phyloP scores from a whole-genome alignment of 2,888 invertebrate genomes.

The Spodoptera exigua region DNA sequence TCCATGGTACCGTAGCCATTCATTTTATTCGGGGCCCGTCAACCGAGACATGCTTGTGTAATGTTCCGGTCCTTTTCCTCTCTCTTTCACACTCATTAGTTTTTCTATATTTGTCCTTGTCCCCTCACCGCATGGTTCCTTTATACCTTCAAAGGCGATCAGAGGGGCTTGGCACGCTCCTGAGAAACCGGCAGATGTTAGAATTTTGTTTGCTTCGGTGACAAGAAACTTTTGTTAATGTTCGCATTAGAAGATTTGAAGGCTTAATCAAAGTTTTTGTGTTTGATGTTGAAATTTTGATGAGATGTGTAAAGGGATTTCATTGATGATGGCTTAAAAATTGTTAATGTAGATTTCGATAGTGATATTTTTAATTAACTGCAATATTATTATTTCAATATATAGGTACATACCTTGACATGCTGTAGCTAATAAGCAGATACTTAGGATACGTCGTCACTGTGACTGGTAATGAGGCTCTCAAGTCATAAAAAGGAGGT shows the following conservation, averaged over 20 bases:
- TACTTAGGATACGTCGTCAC: no score
- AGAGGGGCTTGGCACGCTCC: slow-evolving; percentile 86
- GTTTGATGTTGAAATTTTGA: slow-evolving; percentile 50
- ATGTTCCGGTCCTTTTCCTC: slow-evolving; percentile 79
- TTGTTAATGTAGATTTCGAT: slow-evolving; percentile 1
- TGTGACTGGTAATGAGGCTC: no score
- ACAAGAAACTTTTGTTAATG: slow-evolving; percentile 75
- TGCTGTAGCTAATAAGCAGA: no score
- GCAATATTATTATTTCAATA: no score
- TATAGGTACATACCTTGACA: no score
- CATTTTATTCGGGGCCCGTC: slow-evolving; percentile 87
- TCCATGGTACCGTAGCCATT: slow-evolving; percentile 78
- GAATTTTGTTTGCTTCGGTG: slow-evolving; percentile 77
- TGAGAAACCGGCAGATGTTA: slow-evolving; percentile 88
- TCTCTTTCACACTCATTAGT: slow-evolving; percentile 60
- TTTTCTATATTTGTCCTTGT: slow-evolving; percentile 62
- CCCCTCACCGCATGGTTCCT: slow-evolving; percentile 76
- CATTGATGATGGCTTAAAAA: slow-evolving; percentile 1
- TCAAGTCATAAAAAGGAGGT: no score
- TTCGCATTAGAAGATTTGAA: slow-evolving; percentile 66
- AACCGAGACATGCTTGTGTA: slow-evolving; percentile 85
- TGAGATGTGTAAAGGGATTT: slow-evolving; percentile 20
- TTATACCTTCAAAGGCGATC: slow-evolving; percentile 82
- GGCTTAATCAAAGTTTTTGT: slow-evolving; percentile 63
- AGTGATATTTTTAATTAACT: no score